Evolutionary conservation across 35 echinoderm and acorn worm genomes (phyloP).

Genomic region (Heliocidaris erythrogramma): DNA sequence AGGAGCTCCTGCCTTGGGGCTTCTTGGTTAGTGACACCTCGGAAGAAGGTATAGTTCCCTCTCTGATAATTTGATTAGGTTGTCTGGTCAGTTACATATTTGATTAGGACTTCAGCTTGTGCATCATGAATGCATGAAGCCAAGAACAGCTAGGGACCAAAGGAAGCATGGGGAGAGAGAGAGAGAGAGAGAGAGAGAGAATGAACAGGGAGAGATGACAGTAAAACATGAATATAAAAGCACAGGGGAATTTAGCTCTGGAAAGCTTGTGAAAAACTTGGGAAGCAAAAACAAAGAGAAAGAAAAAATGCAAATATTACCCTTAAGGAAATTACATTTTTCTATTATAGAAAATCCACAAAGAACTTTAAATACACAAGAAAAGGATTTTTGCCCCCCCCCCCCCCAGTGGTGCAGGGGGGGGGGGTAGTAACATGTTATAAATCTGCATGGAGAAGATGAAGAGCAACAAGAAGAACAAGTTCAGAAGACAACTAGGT

Average conservation of each 20-base stretch:
- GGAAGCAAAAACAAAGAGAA: background rate
- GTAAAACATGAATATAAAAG: background rate
- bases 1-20: background rate
- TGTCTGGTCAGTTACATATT: constrained; percentile 17
- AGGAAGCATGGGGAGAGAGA: background rate
- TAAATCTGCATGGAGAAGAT: background rate
- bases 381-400: too few relatives aligned
- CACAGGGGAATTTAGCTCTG: too few relatives aligned
- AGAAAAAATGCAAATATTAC: background rate
- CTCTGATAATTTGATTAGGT: background rate
- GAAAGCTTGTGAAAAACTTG: too few relatives aligned
- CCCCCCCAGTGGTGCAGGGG: too few relatives aligned
- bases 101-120: background rate
- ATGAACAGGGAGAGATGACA: background rate
- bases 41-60: background rate
- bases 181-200: background rate
- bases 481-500: background rate
- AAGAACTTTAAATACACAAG: too few relatives aligned
- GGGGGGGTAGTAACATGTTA: background rate
- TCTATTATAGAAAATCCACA: too few relatives aligned
- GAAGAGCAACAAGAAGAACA: background rate
- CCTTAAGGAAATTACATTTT: too few relatives aligned
- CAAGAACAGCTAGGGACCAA: background rate
- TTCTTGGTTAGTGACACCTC: background rate
- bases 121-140: background rate